These are phyloP conservation scores for Rhynchophorus ferrugineus DNA, from an alignment of 1,140 invertebrate species.

Conservation along the genomic window DNA sequence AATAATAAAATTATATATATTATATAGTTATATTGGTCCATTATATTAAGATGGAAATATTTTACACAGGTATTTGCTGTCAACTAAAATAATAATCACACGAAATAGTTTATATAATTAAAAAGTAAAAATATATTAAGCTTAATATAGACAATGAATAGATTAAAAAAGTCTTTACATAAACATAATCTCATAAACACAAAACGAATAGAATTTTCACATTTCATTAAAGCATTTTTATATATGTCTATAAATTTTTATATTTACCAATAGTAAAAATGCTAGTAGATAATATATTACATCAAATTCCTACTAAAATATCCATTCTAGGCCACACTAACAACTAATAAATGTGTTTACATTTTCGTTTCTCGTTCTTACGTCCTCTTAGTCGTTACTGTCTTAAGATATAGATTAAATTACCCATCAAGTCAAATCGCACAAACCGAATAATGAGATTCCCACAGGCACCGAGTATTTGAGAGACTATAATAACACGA, in stretches of 20 bases:
- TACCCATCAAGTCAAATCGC: neutral
- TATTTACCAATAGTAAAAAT: neutral
- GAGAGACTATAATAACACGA: neutral
- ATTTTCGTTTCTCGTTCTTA: neutral
- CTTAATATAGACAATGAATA: neutral
- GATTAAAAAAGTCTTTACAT: neutral
- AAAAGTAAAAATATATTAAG: neutral
- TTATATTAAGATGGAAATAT: constrained; percentile 6
- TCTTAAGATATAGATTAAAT: too few relatives aligned
- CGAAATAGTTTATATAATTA: constrained; percentile 1
- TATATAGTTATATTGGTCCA: neutral
- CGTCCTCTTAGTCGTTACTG: too few relatives aligned
- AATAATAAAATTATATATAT: too few relatives aligned
- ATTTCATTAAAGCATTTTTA: too few relatives aligned
- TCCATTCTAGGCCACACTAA: neutral
- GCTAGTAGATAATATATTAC: neutral
- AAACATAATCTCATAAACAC: neutral
- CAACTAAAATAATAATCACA: constrained; percentile 6
- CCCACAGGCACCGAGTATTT: too few relatives aligned
- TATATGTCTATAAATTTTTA: neutral
- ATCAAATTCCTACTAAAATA: neutral
- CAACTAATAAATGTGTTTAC: neutral
- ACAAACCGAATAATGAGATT: too few relatives aligned
- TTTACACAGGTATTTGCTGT: neutral
- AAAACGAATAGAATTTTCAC: too few relatives aligned